Evolutionary conservation across 35 echinoderm and acorn worm species (phyloP), one percentile per base, ranked within the genome.

Genomic region (Chiridota heheva): DNA sequence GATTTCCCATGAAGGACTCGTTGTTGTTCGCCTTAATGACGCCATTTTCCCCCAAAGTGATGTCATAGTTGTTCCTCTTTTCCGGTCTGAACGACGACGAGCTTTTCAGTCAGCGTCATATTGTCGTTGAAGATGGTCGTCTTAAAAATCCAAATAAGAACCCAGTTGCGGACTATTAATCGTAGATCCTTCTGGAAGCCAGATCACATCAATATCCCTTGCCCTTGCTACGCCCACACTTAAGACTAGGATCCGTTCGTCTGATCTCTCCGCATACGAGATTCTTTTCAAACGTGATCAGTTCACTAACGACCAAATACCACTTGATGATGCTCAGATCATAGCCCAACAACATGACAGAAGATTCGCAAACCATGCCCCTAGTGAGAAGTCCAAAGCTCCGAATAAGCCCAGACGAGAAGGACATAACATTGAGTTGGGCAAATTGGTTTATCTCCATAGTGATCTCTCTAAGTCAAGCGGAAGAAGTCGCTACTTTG

Each of bases 61-160:
- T 39, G 48, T 38, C 36, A 84, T 84, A 39, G 39, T 73, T 25
- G 20, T 73, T 56, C 70, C 82, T 7, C 28, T 81, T 88, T 31
- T 15, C 42, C 5, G 18, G 78, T 7, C 78, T 83, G 8, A 20
- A 7, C 36, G 2, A 30, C 17, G 85, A 88, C 44, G 25, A 55
- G 13, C 53, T 29, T 26, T 77, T 88, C 7, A 13, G n/a, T 29
- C 30, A 80, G 10, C 63, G n/a, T 39, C n/a, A n/a, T n/a, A n/a
- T n/a, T n/a, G n/a, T n/a, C n/a, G n/a, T n/a, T n/a, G n/a, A n/a
- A n/a, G n/a, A n/a, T n/a, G n/a, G n/a, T n/a, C n/a, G n/a, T n/a
- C n/a, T n/a, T n/a, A n/a, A n/a, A n/a, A n/a, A n/a, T n/a, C 27
- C 35, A 2, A 80, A 87, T 62, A 87, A 87, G 38, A 87, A 87